Base-by-base conservation (phyloP, 2,888 invertebrate genomes). In the Pseudolycoriella hygida region DNA sequence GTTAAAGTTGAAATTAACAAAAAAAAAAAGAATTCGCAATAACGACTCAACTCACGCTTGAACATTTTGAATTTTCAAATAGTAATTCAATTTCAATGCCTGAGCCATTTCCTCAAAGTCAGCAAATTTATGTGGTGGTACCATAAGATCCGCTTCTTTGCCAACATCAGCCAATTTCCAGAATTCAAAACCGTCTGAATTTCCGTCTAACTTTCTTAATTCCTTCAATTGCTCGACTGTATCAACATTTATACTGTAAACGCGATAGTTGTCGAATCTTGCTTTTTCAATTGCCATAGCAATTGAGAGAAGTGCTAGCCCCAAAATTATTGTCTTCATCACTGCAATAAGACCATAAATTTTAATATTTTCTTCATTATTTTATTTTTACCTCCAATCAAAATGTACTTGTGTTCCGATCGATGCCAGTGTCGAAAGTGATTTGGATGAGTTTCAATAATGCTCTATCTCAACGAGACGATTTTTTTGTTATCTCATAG, bases 81-180 rank as follows among this genome's bases (percentile, higher is more conserved):
- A 49, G 49, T 56, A 56, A 4, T 53, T 42, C 4, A 60, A 45
- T 2, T 52, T 50, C 19, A 51, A 50, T 17, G 46, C 25, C 12
- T 48, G 46, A 48, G 64, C 52, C 18, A 56, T 49, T 17, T 56
- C 48, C 17, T 53, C 44, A 45, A 66, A 58, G 4, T 57, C 53
- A 2, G 42, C 37, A 14, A 56, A 48, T 44, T 55, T 51, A n/a
- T 55, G 54, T 2, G 67, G 66, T 15, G 62, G 53, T 20, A 67
- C 48, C 3, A 80, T 75, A 2, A 80, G 59, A 42, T 74, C 68
- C 6, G 70, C 58, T 56, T 42, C 46, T 42, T 32, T 44, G 44
- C 54, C 52, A 15, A 25, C 45, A 43, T 25, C 49, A 45, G 34
- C 34, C 15, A 14, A 34, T 12, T 34, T 34, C 34, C 34, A 34